These are phyloP conservation scores for Mythimna pallens DNA, from an alignment of 2,888 invertebrate species.

Conservation along the genomic window DNA sequence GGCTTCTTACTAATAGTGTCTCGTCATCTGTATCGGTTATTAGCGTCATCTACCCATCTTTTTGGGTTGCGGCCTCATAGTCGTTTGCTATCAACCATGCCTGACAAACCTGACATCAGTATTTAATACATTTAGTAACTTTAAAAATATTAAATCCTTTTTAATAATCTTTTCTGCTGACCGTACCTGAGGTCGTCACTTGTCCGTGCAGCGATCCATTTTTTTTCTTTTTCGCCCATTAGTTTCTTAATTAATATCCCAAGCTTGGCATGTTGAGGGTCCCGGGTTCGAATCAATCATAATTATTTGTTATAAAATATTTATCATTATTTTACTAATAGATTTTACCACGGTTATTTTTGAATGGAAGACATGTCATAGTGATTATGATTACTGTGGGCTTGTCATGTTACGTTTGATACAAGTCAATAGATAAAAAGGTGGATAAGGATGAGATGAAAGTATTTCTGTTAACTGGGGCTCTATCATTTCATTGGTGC, in stretches of 20 bases:
- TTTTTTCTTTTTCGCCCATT: slow-evolving; percentile 83
- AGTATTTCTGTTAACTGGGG: slow-evolving; percentile 12
- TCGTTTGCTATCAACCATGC: no score
- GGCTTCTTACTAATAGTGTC: no score
- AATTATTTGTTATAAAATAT: slow-evolving; percentile 83
- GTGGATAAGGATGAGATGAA: neutral
- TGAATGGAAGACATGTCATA: slow-evolving; percentile 19
- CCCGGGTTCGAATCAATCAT: slow-evolving; percentile 84
- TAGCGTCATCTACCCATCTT: no score
- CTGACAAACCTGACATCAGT: no score
- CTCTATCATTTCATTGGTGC: slow-evolving; percentile 7
- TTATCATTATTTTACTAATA: slow-evolving; percentile 66
- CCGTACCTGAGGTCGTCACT: slow-evolving; percentile 79
- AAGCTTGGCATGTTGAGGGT: slow-evolving; percentile 71
- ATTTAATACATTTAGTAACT: neutral
- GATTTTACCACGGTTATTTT: slow-evolving; percentile 41
- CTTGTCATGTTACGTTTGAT: slow-evolving; percentile 31
- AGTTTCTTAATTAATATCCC: slow-evolving; percentile 89
- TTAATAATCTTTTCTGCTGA: slow-evolving; percentile 63
- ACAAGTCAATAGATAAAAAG: slow-evolving; percentile 4
- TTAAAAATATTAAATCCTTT: neutral
- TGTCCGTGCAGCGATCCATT: slow-evolving; percentile 74
- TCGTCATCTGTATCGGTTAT: no score
- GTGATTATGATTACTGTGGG: neutral
- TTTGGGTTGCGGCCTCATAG: no score